Evolutionary conservation across 2,888 invertebrate genomes (phyloP), one percentile per base, ranked within the genome.

Genomic region (Sericinus montela): DNA sequence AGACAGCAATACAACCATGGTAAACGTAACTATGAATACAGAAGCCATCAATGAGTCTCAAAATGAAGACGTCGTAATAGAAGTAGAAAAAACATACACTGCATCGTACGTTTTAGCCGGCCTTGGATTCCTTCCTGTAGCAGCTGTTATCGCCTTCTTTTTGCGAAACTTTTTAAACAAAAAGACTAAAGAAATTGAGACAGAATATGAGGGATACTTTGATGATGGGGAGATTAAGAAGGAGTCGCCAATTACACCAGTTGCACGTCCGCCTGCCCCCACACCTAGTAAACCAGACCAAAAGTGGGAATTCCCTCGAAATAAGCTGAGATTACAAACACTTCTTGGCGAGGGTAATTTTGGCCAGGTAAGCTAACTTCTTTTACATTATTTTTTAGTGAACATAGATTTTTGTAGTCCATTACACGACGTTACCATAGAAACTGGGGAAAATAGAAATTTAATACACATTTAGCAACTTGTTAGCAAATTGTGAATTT

Each of bases 311-410:
- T 95, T 95, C 67, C 94, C 95, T 0, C 89, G 95, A 56, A 92
- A 92, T 55, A 94, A 95, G 63, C 87, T 96, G 39, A 90, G 94
- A 35, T 82, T 96, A 47, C 94, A 95, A 66, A 95, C 95, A 14
- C 89, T 95, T 44, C 80, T 96, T 19, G 96, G 95, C 6, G 94
- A 96, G 79, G 95, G 96, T 29, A 95, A 95, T 76, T 96, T 96
- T 72, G 96, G 96, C 16, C 94, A 93, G 90, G 93, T 93, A 65
- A 62, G 60, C 54, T 9, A 38, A 23, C 13, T 38, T 11, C 4
- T 36, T 29, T 15, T 40, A 15, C 16, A 11, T 28, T 42, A 19
- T 19, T 19, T 19, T 19, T 19, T 19, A 19, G n/a, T n/a, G n/a
- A n/a, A n/a, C n/a, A n/a, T n/a, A 19, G 19, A 19, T 19, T 19